Base-by-base conservation (phyloP, 1,140 invertebrate species). In the Coptotermes formosanus region DNA sequence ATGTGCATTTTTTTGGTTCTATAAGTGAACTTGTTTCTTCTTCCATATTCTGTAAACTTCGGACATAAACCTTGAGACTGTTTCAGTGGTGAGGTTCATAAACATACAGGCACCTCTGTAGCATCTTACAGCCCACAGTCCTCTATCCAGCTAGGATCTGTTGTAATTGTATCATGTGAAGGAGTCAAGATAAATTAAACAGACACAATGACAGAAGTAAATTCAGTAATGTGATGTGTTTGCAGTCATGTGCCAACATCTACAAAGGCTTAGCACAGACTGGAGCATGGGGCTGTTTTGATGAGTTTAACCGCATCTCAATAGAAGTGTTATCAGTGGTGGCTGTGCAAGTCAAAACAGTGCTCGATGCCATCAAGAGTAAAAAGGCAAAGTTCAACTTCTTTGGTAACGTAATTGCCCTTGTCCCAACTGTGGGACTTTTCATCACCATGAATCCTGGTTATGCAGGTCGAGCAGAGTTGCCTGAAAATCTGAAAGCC, bases 401-500 rank as follows among this genome's bases (percentile, higher is more conserved):
- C 90, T 93, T 97, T 90, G 97, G 97, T 8, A 96, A 97, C 89
- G 92, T 94, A 52, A 96, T 98, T 55, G 91, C 91, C 32, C 91
- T 98, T 2, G 93, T 95, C n/a, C 91, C 93, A 0, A 96, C 96
- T 0, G 94, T 98, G 44, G 97, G 97, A 11, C 95, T 98, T 89
- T 98, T 98, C 89, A 98, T 98, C 85, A 98, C 97, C 0, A 98
- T 98, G 97, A 98, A 98, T 92, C 97, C 97, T 23, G 96, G 95
- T 52, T 98, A 98, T 90, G 96, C 96, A 12, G 97, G 97, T 6
- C 92, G 97, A 88, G 96, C 96, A 2, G 97, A 97, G 90, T 91
- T 97, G 55, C 97, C 96, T 3, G 96, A 97, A 90, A 97, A 97
- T 91, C 91, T 97, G 48, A 97, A 96, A 88, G 92, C 92, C 48